Conservation (phyloP, 2,797 vertebrate genomes). For the Eospalax fontanierii region DNA sequence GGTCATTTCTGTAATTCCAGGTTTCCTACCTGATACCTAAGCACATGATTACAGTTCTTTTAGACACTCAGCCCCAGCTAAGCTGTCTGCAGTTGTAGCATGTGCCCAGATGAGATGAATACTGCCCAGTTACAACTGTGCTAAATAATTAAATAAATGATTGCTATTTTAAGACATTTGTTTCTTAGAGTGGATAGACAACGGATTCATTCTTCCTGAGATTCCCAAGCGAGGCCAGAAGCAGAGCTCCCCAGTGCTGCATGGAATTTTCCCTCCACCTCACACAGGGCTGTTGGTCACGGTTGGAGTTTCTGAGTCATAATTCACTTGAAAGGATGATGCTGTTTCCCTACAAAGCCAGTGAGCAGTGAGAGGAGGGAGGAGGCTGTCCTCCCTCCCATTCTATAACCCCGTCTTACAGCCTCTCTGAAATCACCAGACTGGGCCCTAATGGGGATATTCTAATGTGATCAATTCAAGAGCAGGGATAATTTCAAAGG, state of each 20-base stretch:
- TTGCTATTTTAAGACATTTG: background rate
- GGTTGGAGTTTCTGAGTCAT: background rate
- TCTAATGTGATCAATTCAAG: background rate
- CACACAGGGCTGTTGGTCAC: background rate
- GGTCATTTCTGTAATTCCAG: background rate
- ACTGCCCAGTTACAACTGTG: background rate
- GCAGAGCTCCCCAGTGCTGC: background rate
- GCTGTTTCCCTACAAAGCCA: background rate
- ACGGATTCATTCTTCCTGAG: background rate
- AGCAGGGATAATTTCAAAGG: background rate
- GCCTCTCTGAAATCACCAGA: too few species aligned
- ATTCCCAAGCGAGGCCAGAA: background rate
- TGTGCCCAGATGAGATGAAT: too few species aligned
- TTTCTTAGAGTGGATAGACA: background rate
- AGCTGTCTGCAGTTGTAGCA: too few species aligned
- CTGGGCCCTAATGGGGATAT: too few species aligned
- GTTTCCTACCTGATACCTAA: background rate
- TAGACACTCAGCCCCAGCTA: background rate
- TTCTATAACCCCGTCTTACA: background rate
- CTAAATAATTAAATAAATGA: background rate
- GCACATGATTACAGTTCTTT: rapidly evolving
- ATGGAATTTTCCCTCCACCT: background rate
- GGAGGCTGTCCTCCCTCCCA: background rate
- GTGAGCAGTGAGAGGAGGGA: background rate
- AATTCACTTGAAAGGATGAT: background rate